These are phyloP conservation scores for Trachelus iudaicus DNA, from an alignment of 2,888 invertebrate species.

Conservation along the genomic window DNA sequence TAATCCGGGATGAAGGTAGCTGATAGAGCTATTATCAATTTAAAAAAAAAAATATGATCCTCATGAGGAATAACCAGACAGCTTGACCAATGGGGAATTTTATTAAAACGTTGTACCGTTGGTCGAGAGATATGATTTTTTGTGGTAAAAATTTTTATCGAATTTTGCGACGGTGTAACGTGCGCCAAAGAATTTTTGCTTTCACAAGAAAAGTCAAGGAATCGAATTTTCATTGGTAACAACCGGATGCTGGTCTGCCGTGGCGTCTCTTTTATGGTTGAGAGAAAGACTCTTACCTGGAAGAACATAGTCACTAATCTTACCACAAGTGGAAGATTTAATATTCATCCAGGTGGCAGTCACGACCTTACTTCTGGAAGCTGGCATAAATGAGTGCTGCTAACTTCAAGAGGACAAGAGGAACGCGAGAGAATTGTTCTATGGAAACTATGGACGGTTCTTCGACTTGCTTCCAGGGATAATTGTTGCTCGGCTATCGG, in stretches of 20 bases:
- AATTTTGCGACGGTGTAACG: not conserved
- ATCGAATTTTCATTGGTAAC: not conserved
- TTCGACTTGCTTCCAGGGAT: constrained; percentile 41
- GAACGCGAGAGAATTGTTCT: constrained; percentile 24
- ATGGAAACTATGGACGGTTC: constrained; percentile 15
- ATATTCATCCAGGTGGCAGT: not conserved
- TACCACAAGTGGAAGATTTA: not conserved
- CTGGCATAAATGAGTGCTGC: not conserved
- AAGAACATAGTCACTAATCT: not conserved
- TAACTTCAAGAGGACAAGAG: constrained; percentile 3
- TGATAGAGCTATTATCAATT: constrained; percentile 11
- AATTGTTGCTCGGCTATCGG: constrained; percentile 42
- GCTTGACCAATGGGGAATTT: not conserved
- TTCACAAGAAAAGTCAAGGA: not conserved
- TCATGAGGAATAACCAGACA: not conserved
- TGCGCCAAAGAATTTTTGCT: not conserved
- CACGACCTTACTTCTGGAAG: not conserved
- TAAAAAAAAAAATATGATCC: not conserved
- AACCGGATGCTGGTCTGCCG: not conserved
- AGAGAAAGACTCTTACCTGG: not conserved
- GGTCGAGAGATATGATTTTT: not conserved
- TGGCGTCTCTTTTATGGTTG: not conserved
- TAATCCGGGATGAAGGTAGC: not conserved
- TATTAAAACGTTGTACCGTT: not conserved
- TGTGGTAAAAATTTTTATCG: not conserved